A percentile compares a stretch with the other conserved stretches of the same genome.
phyloP scores from a whole-genome alignment of 2,888 invertebrate genomes.

The Phaonia tiefii region DNA sequence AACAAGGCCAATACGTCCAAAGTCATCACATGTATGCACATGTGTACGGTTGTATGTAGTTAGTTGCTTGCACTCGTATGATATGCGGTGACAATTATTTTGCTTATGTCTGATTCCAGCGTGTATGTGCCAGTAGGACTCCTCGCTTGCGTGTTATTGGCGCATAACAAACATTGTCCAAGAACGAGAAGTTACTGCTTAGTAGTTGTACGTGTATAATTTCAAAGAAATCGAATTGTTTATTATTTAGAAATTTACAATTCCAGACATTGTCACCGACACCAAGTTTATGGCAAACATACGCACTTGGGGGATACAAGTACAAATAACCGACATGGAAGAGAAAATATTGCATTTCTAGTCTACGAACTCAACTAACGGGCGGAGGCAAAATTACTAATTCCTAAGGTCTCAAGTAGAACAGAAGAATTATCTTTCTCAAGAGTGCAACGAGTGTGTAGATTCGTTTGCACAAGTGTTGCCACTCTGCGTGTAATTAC shows the following conservation, averaged over 20 bases:
- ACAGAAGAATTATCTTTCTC: not conserved
- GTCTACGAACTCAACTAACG: no score
- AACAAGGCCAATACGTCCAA: constrained; percentile 19
- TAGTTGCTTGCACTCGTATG: not conserved
- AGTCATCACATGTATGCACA: not conserved
- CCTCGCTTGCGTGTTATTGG: not conserved
- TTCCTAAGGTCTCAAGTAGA: no score
- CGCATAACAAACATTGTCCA: not conserved
- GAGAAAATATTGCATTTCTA: no score
- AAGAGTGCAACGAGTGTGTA: not conserved
- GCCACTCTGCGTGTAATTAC: no score
- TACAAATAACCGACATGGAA: no score
- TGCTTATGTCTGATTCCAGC: not conserved
- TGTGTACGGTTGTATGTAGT: no score
- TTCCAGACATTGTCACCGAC: constrained; percentile 12
- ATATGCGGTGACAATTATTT: not conserved
- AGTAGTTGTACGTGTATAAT: not conserved
- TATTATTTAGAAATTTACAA: constrained; percentile 15
- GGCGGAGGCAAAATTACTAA: no score
- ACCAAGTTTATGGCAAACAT: no score
- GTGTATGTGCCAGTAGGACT: no score
- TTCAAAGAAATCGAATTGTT: not conserved
- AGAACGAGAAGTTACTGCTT: not conserved
- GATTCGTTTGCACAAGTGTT: no score
- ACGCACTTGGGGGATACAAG: no score